Evolutionary conservation across 2,888 invertebrate genomes (phyloP).

Genomic region (Chrysolina haemoptera): DNA sequence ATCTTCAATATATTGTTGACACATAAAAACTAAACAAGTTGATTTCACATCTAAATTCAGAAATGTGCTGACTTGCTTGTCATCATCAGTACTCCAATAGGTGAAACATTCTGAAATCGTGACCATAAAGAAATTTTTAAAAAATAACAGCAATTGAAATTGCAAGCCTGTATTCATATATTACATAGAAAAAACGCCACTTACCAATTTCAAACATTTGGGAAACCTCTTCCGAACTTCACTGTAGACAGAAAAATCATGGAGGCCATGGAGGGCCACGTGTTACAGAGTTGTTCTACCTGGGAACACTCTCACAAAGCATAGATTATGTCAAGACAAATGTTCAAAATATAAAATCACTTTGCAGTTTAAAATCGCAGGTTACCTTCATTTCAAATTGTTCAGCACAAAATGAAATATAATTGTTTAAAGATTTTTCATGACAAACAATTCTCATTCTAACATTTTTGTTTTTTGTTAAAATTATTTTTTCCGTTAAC

Average conservation of each 20-base stretch:
- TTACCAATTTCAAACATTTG: constrained; percentile 88
- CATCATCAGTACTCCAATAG: no score
- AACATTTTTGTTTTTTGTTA: no score
- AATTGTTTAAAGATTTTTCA: no score
- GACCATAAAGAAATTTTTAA: neutral
- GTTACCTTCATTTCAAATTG: neutral
- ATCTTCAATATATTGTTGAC: no score
- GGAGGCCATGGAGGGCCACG: constrained; percentile 51
- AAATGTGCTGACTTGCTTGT: no score
- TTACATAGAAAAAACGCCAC: constrained; percentile 64
- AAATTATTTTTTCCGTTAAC: no score
- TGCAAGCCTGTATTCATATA: neutral
- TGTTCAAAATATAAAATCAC: constrained; percentile 16
- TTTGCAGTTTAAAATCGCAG: neutral
- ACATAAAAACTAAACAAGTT: no score
- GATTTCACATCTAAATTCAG: no score
- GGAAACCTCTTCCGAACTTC: constrained; percentile 92
- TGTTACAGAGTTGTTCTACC: constrained; percentile 51
- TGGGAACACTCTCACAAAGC: constrained; percentile 56
- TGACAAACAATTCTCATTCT: no score
- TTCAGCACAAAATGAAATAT: no score
- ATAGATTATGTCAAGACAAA: constrained; percentile 52
- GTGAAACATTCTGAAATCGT: neutral
- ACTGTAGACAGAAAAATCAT: constrained; percentile 79
- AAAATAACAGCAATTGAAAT: neutral